Evolutionary conservation across 1,140 invertebrate species (phyloP), one percentile per base, ranked within the genome.

Genomic region (Galleria mellonella): DNA sequence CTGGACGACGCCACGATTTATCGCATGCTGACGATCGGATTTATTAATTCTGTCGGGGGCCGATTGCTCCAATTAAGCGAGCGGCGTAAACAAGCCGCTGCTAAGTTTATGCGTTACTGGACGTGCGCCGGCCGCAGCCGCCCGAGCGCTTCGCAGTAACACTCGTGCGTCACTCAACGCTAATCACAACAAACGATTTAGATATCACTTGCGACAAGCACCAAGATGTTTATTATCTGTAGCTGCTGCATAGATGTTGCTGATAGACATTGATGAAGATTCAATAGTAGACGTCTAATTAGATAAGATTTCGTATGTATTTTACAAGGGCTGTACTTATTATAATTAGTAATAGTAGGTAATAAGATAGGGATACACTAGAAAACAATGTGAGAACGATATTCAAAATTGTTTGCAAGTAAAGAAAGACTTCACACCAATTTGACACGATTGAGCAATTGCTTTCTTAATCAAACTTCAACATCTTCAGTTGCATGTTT

Each of bases 1-100:
- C 17, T 51, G 51, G 53, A 35, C 54, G 56, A 35, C 43, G 50
- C 27, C 30, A 32, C 55, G 58, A 72, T 72, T 74, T 74, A 72
- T 70, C 54, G 60, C 47, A 8, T 47, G 48, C 59, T 43, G 51
- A 51, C 48, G 55, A 58, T 67, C 53, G 52, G 59, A 73, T 77
- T 72, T 74, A 74, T 74, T 68, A 74, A 77, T 72, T 68, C 69
- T 64, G 62, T 69, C 65, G 40, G 58, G 39, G 53, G 47, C 43
- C 67, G 65, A 72, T 68, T 72, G 62, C 57, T 73, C 64, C 62
- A 71, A 76, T 74, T 77, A 76, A 74, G 63, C 57, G 55, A 54
- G 48, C 39, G 59, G 51, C 65, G 67, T 77, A 77, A 74, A 74
- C 69, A 72, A 61, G 64, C 64, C 62, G 57, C 43, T 30, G 32